Evolutionary conservation across 2,113 vertebrate genomes (phyloP).

Genomic region (Castor canadensis): DNA sequence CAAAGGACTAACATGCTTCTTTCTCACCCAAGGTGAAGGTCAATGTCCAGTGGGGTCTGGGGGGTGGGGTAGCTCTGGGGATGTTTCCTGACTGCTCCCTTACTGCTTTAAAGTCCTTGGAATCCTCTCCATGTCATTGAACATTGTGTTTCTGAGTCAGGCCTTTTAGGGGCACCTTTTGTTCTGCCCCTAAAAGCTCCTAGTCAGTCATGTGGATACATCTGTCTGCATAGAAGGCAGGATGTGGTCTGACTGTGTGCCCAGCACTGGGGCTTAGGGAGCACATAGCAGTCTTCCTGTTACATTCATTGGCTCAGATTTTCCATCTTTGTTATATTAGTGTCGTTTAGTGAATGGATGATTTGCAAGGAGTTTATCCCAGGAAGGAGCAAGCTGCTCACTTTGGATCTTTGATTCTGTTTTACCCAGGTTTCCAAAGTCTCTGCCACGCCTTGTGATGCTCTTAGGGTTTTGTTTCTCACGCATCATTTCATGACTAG

Average conservation of each 20-base stretch:
- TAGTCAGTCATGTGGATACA: not conserved
- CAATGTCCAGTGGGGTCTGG: not conserved
- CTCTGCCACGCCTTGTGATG: no score
- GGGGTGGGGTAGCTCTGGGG: fast-evolving
- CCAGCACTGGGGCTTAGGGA: not conserved
- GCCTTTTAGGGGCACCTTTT: not conserved
- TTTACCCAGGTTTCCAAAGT: not conserved
- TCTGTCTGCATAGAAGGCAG: no score
- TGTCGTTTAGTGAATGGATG: not conserved
- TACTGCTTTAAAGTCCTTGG: not conserved
- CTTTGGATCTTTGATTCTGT: not conserved
- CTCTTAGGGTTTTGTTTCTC: not conserved
- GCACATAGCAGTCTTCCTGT: not conserved
- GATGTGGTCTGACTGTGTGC: not conserved
- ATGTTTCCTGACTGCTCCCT: not conserved
- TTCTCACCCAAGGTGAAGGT: not conserved
- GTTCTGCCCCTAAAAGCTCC: not conserved
- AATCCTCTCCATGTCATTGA: not conserved
- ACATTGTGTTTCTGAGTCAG: not conserved
- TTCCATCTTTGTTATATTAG: not conserved
- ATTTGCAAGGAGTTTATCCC: not conserved
- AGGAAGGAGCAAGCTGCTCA: not conserved
- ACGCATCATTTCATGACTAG: not conserved
- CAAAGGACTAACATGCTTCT: not conserved
- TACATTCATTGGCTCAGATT: not conserved